Evolutionary conservation across 2,797 vertebrate genomes (phyloP), one percentile per base, ranked within the genome.

Genomic region (Enoplosus armatus): DNA sequence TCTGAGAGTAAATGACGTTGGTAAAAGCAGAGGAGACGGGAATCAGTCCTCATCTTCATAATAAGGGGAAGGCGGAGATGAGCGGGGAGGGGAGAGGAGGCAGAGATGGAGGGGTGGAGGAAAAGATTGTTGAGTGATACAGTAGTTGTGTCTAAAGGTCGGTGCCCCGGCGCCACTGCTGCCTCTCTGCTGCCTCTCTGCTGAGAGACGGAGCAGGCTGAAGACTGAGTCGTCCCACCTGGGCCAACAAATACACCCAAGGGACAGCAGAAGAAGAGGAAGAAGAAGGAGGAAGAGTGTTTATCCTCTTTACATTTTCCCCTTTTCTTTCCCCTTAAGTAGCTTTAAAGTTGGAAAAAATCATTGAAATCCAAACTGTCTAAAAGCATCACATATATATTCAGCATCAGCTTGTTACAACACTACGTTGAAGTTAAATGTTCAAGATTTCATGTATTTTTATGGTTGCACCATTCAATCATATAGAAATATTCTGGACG

Each of bases 81-180:
- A 85, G 80, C 6, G 68, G 71, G 60, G 26, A 53, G 29, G 35
- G 3, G 6, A 29, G 74, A 72, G 48, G 62, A 53, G 47, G 56
- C 56, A 54, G 64, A 24, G 81, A 72, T 64, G 79, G 80, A 67
- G 64, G 48, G 27, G 79, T 8, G 83, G 72, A 82, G 84, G 72
- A 71, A 79, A 81, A 61, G 66, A 87, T 86, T 84, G 93, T 82
- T 93, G 93, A 94, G 89, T 94, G 94, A 95, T 94, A 88, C 84
- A 92, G 93, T 92, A 94, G 95, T 96, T 96, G 91, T 96, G 95
- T 95, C 95, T 96, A 89, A 90, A 87, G 85, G 88, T 82, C 76
- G 66, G 71, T 80, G 87, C 85, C 85, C 68, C 43, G 95, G 95
- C 95, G 94, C 95, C 95, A 93, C 90, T 56, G 88, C 90, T 84